These are phyloP conservation scores for Chironomus tentans DNA, from an alignment of 2,888 invertebrate genomes.

Conservation along the genomic window DNA sequence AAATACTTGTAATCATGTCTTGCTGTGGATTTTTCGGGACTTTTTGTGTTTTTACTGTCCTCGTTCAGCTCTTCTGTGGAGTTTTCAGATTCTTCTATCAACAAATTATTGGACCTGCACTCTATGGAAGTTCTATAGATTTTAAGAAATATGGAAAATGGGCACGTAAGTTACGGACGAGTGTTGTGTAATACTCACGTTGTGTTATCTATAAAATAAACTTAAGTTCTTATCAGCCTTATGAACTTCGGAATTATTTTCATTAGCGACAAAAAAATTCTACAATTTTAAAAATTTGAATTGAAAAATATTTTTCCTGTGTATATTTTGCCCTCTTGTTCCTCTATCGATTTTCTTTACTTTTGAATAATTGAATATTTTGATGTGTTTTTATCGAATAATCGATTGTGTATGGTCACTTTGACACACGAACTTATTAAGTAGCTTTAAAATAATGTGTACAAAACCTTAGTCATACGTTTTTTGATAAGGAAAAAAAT, in stretches of 20 bases:
- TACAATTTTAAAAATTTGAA: not conserved
- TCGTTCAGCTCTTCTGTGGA: constrained; percentile 39
- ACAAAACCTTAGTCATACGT: too few species aligned
- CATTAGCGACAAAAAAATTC: too few species aligned
- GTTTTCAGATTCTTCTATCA: constrained; percentile 40
- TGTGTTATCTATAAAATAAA: not conserved
- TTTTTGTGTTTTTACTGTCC: constrained; percentile 32
- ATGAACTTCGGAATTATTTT: too few species aligned
- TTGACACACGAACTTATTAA: too few species aligned
- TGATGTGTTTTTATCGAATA: too few species aligned
- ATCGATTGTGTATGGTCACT: too few species aligned
- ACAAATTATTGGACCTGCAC: constrained; percentile 47
- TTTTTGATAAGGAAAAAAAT: too few species aligned
- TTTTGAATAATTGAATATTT: not conserved
- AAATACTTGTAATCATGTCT: not conserved
- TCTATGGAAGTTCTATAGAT: constrained; percentile 52
- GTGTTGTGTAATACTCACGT: not conserved
- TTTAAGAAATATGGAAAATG: constrained; percentile 63
- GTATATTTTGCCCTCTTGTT: not conserved
- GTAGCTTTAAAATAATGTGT: too few species aligned
- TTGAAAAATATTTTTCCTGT: not conserved
- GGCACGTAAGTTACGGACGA: constrained; percentile 64
- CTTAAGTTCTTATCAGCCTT: not conserved
- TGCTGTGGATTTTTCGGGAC: constrained; percentile 28
- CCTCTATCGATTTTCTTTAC: not conserved